These are phyloP conservation scores for Baccha elongata DNA, from an alignment of 2,888 invertebrate genomes.

Conservation along the genomic window DNA sequence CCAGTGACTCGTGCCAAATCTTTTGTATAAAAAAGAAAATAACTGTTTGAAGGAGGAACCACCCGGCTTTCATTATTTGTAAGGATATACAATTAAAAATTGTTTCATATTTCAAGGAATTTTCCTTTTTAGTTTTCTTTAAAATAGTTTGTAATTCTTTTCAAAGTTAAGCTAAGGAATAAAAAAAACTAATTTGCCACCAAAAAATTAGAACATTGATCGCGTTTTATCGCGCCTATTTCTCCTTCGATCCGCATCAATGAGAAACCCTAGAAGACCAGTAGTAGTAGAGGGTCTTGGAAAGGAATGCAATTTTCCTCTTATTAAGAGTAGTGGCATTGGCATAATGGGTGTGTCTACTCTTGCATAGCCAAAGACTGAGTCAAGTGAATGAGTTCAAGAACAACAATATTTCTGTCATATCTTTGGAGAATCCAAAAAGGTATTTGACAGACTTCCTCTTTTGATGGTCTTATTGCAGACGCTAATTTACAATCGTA, in stretches of 20 bases:
- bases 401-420: constrained; percentile 12
- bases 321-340: constrained; percentile 14
- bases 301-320: constrained; percentile 19
- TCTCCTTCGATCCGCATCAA: constrained; percentile 52
- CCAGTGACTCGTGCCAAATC: constrained; percentile 68
- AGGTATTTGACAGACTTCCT: constrained; percentile 34
- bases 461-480: not conserved
- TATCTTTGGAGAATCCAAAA: constrained; percentile 3
- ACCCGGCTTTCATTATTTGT: constrained; percentile 26
- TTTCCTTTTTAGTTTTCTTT: constrained; percentile 10
- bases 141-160: not conserved
- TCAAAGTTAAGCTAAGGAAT: not conserved
- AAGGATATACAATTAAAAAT: constrained; percentile 20
- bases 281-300: not conserved
- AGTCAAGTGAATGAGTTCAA: constrained; percentile 21
- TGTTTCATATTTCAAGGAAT: constrained; percentile 10
- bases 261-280: constrained; percentile 3
- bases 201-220: constrained; percentile 21
- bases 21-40: constrained; percentile 20
- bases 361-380: constrained; percentile 40
- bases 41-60: constrained; percentile 36
- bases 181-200: constrained; percentile 6
- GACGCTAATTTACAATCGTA: constrained; percentile 65
- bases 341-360: constrained; percentile 31
- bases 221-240: constrained; percentile 49